These are phyloP conservation scores for Anaspis maculata DNA, from an alignment of 2,888 invertebrate species.

Conservation along the genomic window DNA sequence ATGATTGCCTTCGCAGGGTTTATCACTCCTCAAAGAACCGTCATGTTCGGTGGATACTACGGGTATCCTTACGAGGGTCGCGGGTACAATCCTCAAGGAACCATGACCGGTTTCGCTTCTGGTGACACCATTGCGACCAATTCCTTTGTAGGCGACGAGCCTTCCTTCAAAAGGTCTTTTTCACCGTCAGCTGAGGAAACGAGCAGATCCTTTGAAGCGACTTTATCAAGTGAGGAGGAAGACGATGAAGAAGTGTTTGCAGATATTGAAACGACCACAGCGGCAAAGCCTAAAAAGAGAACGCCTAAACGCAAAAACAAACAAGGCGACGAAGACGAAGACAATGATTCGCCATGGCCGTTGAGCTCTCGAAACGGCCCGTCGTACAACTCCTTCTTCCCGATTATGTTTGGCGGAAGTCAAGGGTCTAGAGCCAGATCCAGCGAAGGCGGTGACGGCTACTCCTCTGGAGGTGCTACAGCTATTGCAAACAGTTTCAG, in stretches of 20 bases:
- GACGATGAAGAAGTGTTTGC: constrained; percentile 20
- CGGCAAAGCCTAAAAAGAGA: too few relatives aligned
- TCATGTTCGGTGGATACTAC: constrained; percentile 38
- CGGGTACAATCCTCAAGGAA: constrained; percentile 25
- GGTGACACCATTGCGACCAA: constrained; percentile 39
- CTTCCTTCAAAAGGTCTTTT: background rate
- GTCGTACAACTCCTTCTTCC: constrained; percentile 52
- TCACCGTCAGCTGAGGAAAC: constrained; percentile 16
- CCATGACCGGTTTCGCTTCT: constrained; percentile 38
- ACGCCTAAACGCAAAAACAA: constrained; percentile 10
- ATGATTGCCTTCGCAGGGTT: too few relatives aligned
- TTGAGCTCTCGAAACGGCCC: constrained; percentile 32
- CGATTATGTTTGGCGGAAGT: constrained; percentile 52
- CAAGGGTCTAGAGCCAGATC: constrained; percentile 20
- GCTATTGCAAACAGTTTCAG: constrained; percentile 68
- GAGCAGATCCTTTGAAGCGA: too few relatives aligned
- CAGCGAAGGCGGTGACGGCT: constrained; percentile 37
- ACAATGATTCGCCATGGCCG: constrained; percentile 42
- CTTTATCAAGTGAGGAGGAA: constrained; percentile 6
- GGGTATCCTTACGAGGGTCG: constrained; percentile 22
- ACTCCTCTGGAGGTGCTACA: constrained; percentile 52
- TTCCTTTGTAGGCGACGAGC: constrained; percentile 29
- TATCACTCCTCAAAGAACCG: too few relatives aligned
- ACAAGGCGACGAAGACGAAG: constrained; percentile 36
- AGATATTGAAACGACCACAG: constrained; percentile 7